phyloP scores from a whole-genome alignment of 2,113 vertebrate genomes.

The Nyctereutes procyonoides region DNA sequence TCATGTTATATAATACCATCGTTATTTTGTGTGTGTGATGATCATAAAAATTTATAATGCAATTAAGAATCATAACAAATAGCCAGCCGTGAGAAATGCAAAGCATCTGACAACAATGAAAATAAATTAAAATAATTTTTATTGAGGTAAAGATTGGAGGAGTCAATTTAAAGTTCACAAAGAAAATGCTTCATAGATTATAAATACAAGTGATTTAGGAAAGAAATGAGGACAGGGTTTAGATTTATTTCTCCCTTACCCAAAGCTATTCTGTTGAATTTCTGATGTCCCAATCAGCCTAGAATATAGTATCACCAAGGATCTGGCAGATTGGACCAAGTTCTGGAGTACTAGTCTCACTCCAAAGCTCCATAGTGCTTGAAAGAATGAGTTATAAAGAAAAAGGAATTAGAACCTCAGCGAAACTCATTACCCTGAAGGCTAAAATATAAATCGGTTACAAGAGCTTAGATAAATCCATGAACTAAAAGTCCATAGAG shows the following conservation, averaged over 20 bases:
- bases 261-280: constrained; percentile 28
- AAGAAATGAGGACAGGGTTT: constrained; percentile 4
- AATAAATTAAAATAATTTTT: constrained; percentile 67
- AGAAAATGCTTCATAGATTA: constrained; percentile 50
- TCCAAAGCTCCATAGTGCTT: background rate
- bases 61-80: constrained; percentile 60
- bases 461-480: constrained; percentile 62
- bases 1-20: constrained; percentile 32
- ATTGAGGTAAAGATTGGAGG: constrained; percentile 60
- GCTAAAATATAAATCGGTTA: constrained; percentile 61
- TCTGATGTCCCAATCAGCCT: constrained; percentile 38
- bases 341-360: background rate
- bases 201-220: constrained; percentile 50
- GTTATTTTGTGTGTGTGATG: constrained; percentile 55
- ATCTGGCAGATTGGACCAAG: background rate
- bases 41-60: constrained; percentile 5
- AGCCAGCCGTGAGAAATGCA: constrained; percentile 40
- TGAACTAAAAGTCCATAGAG: constrained; percentile 58
- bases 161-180: constrained; percentile 60
- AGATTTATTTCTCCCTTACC: constrained; percentile 46
- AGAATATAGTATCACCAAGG: constrained; percentile 20
- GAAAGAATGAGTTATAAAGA: constrained; percentile 46
- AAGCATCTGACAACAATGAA: constrained; percentile 53
- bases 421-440: constrained; percentile 44
- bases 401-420: constrained; percentile 27